A percentile compares a stretch with the other conserved stretches of the same genome.
These are phyloP conservation scores for Emydura subglobosa DNA, from an alignment of 2,113 vertebrate genomes.

Conservation along the genomic window DNA sequence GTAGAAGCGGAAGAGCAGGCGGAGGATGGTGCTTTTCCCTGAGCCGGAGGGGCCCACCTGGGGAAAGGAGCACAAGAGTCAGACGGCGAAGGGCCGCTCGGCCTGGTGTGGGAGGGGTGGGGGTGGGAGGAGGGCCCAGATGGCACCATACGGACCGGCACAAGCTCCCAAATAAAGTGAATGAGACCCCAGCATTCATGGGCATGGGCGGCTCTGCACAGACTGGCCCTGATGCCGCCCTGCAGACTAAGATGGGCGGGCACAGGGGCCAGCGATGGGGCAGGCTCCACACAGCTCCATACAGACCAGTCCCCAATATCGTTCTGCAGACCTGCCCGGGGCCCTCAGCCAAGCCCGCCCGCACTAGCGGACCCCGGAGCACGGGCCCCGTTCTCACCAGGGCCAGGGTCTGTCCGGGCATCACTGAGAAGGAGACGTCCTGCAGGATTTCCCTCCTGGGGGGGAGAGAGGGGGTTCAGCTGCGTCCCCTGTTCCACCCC, in stretches of 20 bases:
- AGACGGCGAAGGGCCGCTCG: not conserved
- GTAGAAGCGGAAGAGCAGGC: conserved; percentile 96
- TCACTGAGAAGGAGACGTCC: conserved; percentile 93
- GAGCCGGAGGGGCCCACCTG: conserved; percentile 95
- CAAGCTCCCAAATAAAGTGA: not conserved
- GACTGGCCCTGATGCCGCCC: not conserved
- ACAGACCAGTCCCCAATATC: no score
- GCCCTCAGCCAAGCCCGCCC: accelerated
- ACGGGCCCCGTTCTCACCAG: conserved; percentile 82
- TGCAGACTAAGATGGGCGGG: no score
- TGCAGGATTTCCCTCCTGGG: conserved; percentile 89
- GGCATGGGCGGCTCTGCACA: no score
- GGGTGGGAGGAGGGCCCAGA: not conserved
- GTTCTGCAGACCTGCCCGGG: not conserved
- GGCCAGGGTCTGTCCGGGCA: conserved; percentile 93
- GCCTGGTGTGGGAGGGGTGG: accelerated
- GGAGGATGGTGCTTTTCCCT: conserved; percentile 96
- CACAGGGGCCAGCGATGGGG: no score
- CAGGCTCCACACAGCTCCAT: no score
- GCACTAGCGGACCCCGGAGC: not conserved
- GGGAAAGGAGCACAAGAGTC: not conserved
- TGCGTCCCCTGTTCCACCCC: accelerated
- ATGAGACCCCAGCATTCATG: not conserved
- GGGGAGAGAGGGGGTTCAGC: conserved; percentile 9
- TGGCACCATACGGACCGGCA: not conserved